Evolutionary conservation across 1,140 invertebrate genomes (phyloP).

Genomic region (Brachionus manjavacas): DNA sequence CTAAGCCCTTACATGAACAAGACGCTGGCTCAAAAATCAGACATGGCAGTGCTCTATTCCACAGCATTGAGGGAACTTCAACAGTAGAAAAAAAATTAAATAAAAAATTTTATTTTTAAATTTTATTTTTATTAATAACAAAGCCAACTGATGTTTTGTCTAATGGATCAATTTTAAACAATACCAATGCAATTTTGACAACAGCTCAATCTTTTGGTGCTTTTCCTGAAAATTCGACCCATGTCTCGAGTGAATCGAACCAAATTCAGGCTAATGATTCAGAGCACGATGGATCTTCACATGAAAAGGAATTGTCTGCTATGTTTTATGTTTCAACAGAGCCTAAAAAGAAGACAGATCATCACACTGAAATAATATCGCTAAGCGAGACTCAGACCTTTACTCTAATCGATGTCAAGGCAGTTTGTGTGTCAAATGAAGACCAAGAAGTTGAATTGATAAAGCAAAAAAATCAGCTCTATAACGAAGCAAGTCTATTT

Average conservation of each 20-base stretch:
- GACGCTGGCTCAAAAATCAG: not conserved
- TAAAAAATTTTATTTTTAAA: not conserved
- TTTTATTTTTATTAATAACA: not conserved
- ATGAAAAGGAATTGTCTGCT: conserved; percentile 19
- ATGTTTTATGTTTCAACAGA: not conserved
- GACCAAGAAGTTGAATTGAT: conserved; percentile 49
- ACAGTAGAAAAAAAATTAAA: not conserved
- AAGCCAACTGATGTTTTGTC: conserved; percentile 24
- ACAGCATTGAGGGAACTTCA: conserved; percentile 39
- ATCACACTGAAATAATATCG: conserved; percentile 49
- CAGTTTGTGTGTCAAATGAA: conserved; percentile 50
- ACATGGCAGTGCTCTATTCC: conserved; percentile 38
- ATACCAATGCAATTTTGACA: conserved; percentile 36
- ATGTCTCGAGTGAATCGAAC: conserved; percentile 31
- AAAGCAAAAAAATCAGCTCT: conserved; percentile 49
- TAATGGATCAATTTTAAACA: conserved; percentile 29
- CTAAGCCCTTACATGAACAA: conserved; percentile 8
- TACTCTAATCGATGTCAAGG: conserved; percentile 53
- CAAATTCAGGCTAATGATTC: conserved; percentile 2
- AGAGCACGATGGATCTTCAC: not conserved
- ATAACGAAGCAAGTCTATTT: conserved; percentile 48
- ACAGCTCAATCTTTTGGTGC: conserved; percentile 28
- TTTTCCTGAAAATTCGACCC: conserved; percentile 28
- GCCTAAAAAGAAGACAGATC: not conserved
- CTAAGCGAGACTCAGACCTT: conserved; percentile 55